Evolutionary conservation across 1,140 invertebrate species (phyloP).

Genomic region (Aethina tumida): DNA sequence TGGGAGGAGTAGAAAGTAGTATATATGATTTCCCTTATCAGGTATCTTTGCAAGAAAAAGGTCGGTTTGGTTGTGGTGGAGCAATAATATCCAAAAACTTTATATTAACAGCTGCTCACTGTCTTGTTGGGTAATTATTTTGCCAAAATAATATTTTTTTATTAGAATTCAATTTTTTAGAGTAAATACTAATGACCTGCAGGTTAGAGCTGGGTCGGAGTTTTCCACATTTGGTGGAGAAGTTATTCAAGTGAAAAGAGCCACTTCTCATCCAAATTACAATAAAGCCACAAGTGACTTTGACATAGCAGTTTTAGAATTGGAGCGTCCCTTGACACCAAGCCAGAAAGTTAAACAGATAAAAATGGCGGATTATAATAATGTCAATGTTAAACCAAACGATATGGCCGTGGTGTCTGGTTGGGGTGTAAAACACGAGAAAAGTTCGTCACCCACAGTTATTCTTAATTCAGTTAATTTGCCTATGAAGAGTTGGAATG

Average conservation of each 20-base stretch:
- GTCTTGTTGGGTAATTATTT: slow-evolving; percentile 14
- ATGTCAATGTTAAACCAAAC: background rate
- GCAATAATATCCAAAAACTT: slow-evolving; percentile 29
- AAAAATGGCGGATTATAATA: slow-evolving; percentile 1
- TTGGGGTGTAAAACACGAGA: slow-evolving; percentile 8
- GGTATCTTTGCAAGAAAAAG: slow-evolving; percentile 32
- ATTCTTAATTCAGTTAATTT: slow-evolving; percentile 30
- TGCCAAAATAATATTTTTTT: too few species aligned
- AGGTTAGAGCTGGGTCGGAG: too few species aligned
- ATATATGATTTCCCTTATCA: slow-evolving; percentile 34
- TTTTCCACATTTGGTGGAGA: too few species aligned
- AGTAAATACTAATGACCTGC: too few species aligned
- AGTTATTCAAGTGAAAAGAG: too few species aligned
- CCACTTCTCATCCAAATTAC: too few species aligned
- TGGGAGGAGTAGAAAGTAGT: slow-evolving; percentile 34
- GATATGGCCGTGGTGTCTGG: slow-evolving; percentile 6
- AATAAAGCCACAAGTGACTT: too few species aligned
- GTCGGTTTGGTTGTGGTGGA: slow-evolving; percentile 36
- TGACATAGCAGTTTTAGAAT: too few species aligned
- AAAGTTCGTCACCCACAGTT: background rate
- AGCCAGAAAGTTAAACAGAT: background rate
- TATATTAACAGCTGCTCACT: slow-evolving; percentile 37
- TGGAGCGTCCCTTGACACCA: slow-evolving; percentile 8
- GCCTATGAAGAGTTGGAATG: slow-evolving; percentile 29
- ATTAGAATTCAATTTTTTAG: background rate